Evolutionary conservation across 2,888 invertebrate species (phyloP), one percentile per base, ranked within the genome.

Genomic region (Proisotoma minuta): DNA sequence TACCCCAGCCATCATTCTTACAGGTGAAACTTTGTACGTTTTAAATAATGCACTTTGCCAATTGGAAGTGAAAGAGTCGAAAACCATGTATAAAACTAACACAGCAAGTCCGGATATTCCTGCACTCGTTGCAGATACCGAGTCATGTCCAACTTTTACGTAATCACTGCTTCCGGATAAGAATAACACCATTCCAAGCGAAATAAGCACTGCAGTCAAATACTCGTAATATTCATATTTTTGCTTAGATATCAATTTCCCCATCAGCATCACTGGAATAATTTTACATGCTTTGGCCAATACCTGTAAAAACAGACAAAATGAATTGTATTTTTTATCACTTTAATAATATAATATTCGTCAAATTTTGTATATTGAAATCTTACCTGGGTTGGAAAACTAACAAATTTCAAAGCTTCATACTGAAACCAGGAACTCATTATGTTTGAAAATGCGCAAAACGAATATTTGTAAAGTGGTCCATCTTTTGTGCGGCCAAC

Each of bases 341-440:
- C 5, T n/a, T 12, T 20, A 4, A 12, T 12, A 43, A 5, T 4
- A 43, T 43, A 12, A 43, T 20, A 18, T 12, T 20, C 20, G 4
- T 43, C 4, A 5, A 43, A 5, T 5, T 4, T n/a, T 5, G 20
- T 43, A 12, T 34, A 34, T 8, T 10, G 10, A 18, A 27, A 15
- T 20, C 66, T 75, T 72, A 91, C 93, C 84, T 98, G 97, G 52
- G 96, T 94, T 1, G 98, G 98, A 78, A 99, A 99, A 76, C 91
- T 95, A 75, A 99, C 94, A 79, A 89, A 99, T 78, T 98, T 98
- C 50, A 99, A 82, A 23, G 98, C 98, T 80, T 99, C 99, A 78
- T 99, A 99, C 79, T 99, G 99, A 79, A 95, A 98, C 98, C 98
- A 99, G 52, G 96, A 95, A 77, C 96, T 96, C 84, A 99, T 85